A percentile compares a stretch with the other conserved stretches of the same genome.
Evolutionary conservation across 2,113 vertebrate genomes (phyloP).

Genomic region (Dolichallabes microphthalmus): DNA sequence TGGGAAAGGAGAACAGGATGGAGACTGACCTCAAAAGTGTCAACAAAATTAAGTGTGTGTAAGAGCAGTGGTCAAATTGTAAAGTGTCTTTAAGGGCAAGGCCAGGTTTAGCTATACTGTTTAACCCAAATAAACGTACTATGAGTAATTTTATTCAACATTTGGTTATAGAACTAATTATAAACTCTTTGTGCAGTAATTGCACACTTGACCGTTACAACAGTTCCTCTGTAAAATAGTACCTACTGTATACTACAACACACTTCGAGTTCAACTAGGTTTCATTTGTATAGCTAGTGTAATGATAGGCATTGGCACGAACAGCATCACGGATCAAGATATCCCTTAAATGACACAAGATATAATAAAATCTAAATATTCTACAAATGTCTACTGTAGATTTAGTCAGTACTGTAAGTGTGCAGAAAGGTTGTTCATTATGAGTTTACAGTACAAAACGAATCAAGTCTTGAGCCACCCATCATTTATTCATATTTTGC

Average conservation of each 20-base stretch:
- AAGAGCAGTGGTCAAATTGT: neutral
- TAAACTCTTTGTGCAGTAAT: neutral
- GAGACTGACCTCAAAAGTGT: constrained; percentile 44
- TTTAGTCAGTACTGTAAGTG: no score
- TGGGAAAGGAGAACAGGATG: constrained; percentile 40
- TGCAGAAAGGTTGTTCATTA: neutral
- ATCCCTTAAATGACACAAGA: neutral
- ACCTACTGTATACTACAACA: neutral
- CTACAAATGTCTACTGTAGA: neutral
- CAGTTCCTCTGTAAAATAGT: neutral
- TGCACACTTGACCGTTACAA: neutral
- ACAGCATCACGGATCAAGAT: no score
- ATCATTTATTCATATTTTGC: no score
- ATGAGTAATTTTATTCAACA: neutral
- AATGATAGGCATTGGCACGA: neutral
- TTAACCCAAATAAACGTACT: neutral
- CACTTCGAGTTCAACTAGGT: neutral
- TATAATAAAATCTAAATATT: neutral
- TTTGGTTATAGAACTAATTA: neutral
- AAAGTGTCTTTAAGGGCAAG: neutral
- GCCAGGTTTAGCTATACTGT: neutral
- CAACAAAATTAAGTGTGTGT: constrained; percentile 39
- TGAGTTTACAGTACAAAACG: neutral
- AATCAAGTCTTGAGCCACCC: no score
- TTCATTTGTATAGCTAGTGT: neutral